A percentile compares a stretch with the other conserved stretches of the same genome.
These are phyloP conservation scores for Drosophila melanica DNA, from an alignment of 1,140 invertebrate species.

Conservation along the genomic window DNA sequence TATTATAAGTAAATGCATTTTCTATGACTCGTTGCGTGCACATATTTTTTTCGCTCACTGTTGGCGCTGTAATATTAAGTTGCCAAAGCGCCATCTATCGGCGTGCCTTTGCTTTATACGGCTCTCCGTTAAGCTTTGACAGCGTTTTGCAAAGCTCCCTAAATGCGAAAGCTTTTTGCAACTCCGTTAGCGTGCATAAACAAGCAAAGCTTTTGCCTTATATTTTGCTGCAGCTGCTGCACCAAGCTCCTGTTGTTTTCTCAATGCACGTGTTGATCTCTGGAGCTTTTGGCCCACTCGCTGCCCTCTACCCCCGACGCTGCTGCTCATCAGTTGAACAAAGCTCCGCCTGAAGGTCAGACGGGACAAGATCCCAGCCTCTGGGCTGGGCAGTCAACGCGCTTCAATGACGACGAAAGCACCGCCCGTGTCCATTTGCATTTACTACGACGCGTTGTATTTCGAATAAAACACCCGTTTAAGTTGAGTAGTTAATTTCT, in stretches of 20 bases:
- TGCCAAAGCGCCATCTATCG: conserved; percentile 26
- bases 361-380: conserved; percentile 53
- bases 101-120: too few species aligned
- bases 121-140: neutral
- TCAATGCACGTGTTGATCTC: conserved; percentile 40
- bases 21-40: neutral
- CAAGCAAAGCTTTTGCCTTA: conserved; percentile 13
- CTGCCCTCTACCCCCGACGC: neutral
- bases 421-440: conserved; percentile 47
- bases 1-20: conserved; percentile 48
- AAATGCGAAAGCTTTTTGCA: neutral
- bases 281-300: conserved; percentile 1
- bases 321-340: conserved; percentile 10
- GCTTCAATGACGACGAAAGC: conserved; percentile 71
- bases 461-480: conserved; percentile 21
- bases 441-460: conserved; percentile 47
- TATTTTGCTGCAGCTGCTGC: conserved; percentile 1
- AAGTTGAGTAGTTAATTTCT: conserved; percentile 33
- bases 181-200: neutral
- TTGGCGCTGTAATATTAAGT: too few species aligned
- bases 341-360: conserved; percentile 68
- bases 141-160: too few species aligned
- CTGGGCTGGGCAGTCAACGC: conserved; percentile 53
- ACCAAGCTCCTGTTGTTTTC: neutral
- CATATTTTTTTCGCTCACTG: neutral